Base-by-base conservation (phyloP, 2,888 invertebrate species). In the Lottia gigantea region DNA sequence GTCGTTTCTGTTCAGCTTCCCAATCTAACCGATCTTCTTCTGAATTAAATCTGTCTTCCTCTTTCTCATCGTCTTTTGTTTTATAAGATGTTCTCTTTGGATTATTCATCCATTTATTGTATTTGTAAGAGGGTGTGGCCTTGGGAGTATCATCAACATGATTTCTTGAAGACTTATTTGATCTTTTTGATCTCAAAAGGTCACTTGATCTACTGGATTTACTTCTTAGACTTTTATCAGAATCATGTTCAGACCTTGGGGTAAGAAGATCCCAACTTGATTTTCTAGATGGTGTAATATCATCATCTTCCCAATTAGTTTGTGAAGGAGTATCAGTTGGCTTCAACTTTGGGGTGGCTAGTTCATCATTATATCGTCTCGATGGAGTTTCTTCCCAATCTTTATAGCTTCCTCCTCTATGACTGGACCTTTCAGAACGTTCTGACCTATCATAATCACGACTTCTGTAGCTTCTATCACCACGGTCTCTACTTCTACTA, bases 181-280 rank as follows among this genome's bases (percentile, higher is more conserved):
- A 31, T 45, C 65, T 69, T 46, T 47, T 45, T 11, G 69, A 69
- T 23, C 68, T 68, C 16, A 40, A 62, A 45, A 26, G 55, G 12
- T 64, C 61, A 16, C 19, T 23, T 55, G 19, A 23, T 12, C 23
- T 19, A 12, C n/a, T 19, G 8, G n/a, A 19, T 19, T 49, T 16
- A 49, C 55, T 55, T 6, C 67, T 66, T 15, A 65, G 46, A 23
- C 64, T 64, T 47, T 49, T 1, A 25, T 49, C 64, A 46, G 19
- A 40, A 26, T 55, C 63, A 7, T 46, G 66, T 46, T 81, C 77
- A 15, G 82, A 77, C 46, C 77, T 75, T 0, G 97, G 97, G 0
- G 97, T 97, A 0, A 96, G 96, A 85, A 95, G 93, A 89, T 97
- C 97, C 97, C 97, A 98, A 67, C 93, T 92, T 0, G 96, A 96